phyloP scores from a whole-genome alignment of 2,888 invertebrate species.

The Argyresthia goedartella region DNA sequence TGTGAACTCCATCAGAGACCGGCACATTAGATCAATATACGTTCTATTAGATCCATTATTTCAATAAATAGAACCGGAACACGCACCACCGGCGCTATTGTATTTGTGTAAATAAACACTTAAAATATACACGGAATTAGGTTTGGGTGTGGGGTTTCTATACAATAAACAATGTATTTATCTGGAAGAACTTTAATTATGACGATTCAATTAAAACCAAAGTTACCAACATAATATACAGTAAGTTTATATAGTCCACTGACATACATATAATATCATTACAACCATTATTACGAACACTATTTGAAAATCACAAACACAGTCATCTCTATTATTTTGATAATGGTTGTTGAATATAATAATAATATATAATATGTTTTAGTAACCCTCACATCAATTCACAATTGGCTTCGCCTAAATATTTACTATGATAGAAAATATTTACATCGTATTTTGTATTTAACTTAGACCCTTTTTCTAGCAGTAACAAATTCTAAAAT shows the following conservation, averaged over 20 bases:
- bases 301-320: conserved; percentile 30
- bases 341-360: neutral
- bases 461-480: conserved; percentile 11
- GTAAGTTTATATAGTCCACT: conserved; percentile 26
- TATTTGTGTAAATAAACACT: no score
- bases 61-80: no score
- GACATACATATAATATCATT: conserved; percentile 10
- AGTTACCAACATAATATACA: conserved; percentile 15
- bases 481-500: conserved; percentile 26
- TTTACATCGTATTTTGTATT: conserved; percentile 17
- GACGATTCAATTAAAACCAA: conserved; percentile 42
- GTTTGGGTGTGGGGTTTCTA: no score
- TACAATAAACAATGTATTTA: conserved; percentile 5
- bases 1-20: no score
- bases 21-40: no score
- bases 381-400: conserved; percentile 25
- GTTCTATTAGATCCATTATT: no score
- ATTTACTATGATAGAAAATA: conserved; percentile 18
- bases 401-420: conserved; percentile 46
- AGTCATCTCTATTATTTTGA: neutral
- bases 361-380: neutral
- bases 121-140: no score
- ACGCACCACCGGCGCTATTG: no score
- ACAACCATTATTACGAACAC: conserved; percentile 33
- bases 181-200: conserved; percentile 61